Evolutionary conservation across 2,888 invertebrate species (phyloP).

Genomic region (Automeris io): DNA sequence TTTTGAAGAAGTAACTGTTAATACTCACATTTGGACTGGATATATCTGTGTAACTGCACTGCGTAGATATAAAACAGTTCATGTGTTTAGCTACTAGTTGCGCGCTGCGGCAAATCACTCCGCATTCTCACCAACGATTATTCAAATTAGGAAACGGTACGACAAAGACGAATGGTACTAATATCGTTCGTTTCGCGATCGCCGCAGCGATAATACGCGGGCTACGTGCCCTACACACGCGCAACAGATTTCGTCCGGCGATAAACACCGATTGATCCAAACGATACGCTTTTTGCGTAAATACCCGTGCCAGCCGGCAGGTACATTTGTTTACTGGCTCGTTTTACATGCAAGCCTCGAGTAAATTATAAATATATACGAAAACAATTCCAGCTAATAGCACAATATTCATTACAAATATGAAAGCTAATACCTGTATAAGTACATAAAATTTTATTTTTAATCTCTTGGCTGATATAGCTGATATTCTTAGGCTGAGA

Average conservation of each 20-base stretch:
- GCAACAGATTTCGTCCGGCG: constrained; percentile 61
- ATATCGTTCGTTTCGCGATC: constrained; percentile 67
- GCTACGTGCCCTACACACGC: constrained; percentile 68
- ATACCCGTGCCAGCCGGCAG: constrained; percentile 59
- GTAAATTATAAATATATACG: too few relatives aligned
- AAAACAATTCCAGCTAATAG: constrained; percentile 6
- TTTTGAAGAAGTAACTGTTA: too few relatives aligned
- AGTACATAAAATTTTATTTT: too few relatives aligned
- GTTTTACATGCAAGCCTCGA: constrained; percentile 5
- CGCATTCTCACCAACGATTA: constrained; percentile 74
- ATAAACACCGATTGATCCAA: constrained; percentile 70
- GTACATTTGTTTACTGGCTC: constrained; percentile 8
- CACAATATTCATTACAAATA: too few relatives aligned
- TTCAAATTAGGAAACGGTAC: constrained; percentile 74
- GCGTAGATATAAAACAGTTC: constrained; percentile 17
- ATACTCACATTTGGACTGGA: too few relatives aligned
- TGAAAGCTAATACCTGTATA: too few relatives aligned
- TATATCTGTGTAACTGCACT: constrained; percentile 10
- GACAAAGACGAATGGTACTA: constrained; percentile 76
- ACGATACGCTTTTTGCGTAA: constrained; percentile 73
- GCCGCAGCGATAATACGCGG: constrained; percentile 53
- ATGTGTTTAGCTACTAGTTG: constrained; percentile 22
- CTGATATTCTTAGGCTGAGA: too few relatives aligned
- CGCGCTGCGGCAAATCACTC: constrained; percentile 58
- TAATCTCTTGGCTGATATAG: too few relatives aligned